phyloP scores from a whole-genome alignment of 2,888 invertebrate genomes.

The Stenurella melanura region DNA sequence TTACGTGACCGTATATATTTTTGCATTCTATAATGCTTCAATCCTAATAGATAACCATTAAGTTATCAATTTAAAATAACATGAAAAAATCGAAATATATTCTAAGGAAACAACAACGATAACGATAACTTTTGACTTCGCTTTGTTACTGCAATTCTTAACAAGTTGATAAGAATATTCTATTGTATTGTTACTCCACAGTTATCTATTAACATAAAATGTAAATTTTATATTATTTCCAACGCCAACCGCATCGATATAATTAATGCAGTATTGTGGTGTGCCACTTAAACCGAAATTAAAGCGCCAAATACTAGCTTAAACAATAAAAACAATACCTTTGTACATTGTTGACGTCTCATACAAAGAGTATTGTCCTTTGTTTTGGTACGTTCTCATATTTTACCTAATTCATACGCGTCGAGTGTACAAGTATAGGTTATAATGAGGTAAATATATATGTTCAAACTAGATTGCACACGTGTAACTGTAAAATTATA shows the following conservation, averaged over 20 bases:
- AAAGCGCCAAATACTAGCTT: not conserved
- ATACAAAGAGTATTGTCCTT: constrained; percentile 22
- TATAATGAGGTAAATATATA: constrained; percentile 5
- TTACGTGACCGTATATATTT: not conserved
- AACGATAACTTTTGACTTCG: constrained; percentile 24
- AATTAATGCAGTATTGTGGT: constrained; percentile 7
- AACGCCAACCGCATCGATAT: not conserved
- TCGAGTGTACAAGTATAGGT: constrained; percentile 5
- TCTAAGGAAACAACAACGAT: constrained; percentile 19
- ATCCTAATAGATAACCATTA: not conserved
- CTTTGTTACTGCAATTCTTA: not conserved
- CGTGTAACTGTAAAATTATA: constrained; percentile 24
- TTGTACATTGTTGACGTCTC: not conserved
- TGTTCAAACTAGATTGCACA: constrained; percentile 30
- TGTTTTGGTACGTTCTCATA: constrained; percentile 20
- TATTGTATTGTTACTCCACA: constrained; percentile 21
- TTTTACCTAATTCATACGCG: not conserved
- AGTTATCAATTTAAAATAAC: not conserved
- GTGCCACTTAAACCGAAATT: constrained; percentile 11
- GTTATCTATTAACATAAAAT: constrained; percentile 3
- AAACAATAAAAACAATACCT: constrained; percentile 1
- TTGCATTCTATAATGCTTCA: not conserved
- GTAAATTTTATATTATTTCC: constrained; percentile 11
- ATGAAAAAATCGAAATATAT: not conserved
- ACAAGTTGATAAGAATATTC: constrained; percentile 17